phyloP scores from a whole-genome alignment of 1,140 invertebrate genomes.

The Ruditapes philippinarum region DNA sequence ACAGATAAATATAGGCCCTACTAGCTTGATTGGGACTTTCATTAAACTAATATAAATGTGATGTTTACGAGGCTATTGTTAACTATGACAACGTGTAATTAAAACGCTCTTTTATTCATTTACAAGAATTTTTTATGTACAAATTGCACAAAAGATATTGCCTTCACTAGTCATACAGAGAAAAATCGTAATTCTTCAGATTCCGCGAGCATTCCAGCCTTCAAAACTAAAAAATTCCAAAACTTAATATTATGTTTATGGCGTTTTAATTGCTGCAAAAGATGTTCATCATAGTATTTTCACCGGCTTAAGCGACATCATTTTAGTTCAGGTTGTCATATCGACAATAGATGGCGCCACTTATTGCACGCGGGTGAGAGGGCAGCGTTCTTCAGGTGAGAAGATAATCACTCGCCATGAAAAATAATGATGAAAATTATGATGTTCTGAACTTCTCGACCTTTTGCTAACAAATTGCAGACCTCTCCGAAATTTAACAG shows the following conservation, averaged over 20 bases:
- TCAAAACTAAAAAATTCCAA: conserved; percentile 30
- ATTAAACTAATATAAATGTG: too few relatives aligned
- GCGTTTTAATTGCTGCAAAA: conserved; percentile 52
- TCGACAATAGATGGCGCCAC: conserved; percentile 52
- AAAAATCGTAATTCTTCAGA: conserved; percentile 17
- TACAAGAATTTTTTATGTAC: too few relatives aligned
- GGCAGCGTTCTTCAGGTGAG: conserved; percentile 21
- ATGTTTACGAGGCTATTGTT: not conserved
- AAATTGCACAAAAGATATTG: too few relatives aligned
- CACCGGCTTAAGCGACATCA: conserved; percentile 35
- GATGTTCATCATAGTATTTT: conserved; percentile 34
- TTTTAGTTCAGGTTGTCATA: conserved; percentile 51
- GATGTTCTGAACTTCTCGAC: conserved; percentile 22
- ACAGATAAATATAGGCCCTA: too few relatives aligned
- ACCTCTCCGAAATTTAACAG: not conserved
- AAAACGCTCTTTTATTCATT: too few relatives aligned
- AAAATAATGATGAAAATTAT: conserved; percentile 22
- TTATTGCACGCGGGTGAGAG: conserved; percentile 5
- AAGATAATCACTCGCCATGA: conserved; percentile 29
- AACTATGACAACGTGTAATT: not conserved
- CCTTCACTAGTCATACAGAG: too few relatives aligned
- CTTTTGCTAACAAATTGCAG: not conserved
- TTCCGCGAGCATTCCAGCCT: not conserved
- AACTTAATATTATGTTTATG: conserved; percentile 39
- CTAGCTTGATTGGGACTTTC: too few relatives aligned